A percentile compares a stretch with the other conserved stretches of the same genome.
Evolutionary conservation across 2,797 vertebrate genomes (phyloP).

Genomic region (Amniataba percoides): DNA sequence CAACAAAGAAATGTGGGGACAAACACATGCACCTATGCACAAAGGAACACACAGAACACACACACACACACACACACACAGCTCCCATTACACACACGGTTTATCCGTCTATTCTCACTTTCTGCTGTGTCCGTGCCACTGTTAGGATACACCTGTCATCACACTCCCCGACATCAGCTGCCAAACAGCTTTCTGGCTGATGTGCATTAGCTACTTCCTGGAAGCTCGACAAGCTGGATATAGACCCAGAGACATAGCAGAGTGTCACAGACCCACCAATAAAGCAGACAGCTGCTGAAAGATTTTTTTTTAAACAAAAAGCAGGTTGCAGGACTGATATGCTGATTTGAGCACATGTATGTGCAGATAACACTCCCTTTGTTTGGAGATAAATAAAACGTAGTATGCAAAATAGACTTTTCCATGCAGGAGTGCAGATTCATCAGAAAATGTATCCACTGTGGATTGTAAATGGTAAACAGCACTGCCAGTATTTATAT

Average conservation of each 20-base stretch:
- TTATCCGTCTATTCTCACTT: slow-evolving; percentile 73
- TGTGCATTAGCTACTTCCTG: slow-evolving; percentile 65
- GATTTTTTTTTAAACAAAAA: slow-evolving; percentile 14
- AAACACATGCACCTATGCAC: background rate
- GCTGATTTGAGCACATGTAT: background rate
- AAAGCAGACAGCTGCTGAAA: slow-evolving; percentile 38
- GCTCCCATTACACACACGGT: slow-evolving; percentile 62
- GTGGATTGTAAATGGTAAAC: too few species aligned
- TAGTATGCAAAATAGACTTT: background rate
- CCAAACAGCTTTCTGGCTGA: slow-evolving; percentile 56
- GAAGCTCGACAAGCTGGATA: slow-evolving; percentile 64
- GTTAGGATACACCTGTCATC: slow-evolving; percentile 79
- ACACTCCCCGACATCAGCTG: slow-evolving; percentile 43
- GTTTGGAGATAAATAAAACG: slow-evolving; percentile 1
- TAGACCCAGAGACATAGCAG: slow-evolving; percentile 46
- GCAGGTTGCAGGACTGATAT: background rate
- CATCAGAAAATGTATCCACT: background rate
- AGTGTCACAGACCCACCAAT: slow-evolving; percentile 12
- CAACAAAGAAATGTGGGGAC: background rate
- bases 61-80: slow-evolving; percentile 17
- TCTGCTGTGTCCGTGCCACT: slow-evolving; percentile 49
- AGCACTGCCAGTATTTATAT: background rate
- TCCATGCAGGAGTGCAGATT: background rate
- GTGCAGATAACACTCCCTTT: background rate
- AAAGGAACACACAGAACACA: slow-evolving; percentile 1